Evolutionary conservation across 2,113 vertebrate species (phyloP), one percentile per base, ranked within the genome.

Genomic region (Stegastes partitus): DNA sequence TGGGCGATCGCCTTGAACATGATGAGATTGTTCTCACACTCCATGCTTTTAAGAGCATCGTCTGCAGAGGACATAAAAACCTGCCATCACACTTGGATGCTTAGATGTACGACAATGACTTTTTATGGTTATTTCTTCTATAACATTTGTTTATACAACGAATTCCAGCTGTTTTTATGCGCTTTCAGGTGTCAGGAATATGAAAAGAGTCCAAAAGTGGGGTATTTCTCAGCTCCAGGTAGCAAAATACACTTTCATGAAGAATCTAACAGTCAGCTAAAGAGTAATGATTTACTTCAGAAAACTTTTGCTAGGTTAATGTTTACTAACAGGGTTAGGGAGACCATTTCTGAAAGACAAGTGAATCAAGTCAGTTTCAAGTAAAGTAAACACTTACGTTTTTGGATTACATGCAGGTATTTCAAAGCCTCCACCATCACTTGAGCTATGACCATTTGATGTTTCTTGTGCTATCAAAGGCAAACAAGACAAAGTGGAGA

Each of bases 401-500:
- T 97, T 53, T 95, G 96, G 85, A 95, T 88, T 61, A 90, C 89
- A 31, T 94, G 94, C 59, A 96, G 89, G 77, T 95, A 93, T 85
- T 95, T 97, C 28, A 98, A 91, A 74, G 95, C 86, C 68, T 97
- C 96, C 69, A 96, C 92, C 1, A 96, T 93, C 19, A 93, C 93
- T 85, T 96, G 96, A 8, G 95, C 95, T 49, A 96, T 79, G 26
- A 92, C 90, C 74, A 93, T 94, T 71, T 95, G 94, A 59, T 95
- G 93, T 54, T 92, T 58, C 78, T 97, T 96, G 64, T 94, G 94
- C 97, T 99, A 83, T 58, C 74, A 65, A 74, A 67, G 39, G 51
- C 5, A 77, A 7, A 7, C 44, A 71, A 62, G 68, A 85, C 34
- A 69, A 42, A 57, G 21, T 69, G 65, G 16, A 53, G 16, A 59